These are phyloP conservation scores for Cassiopea andromeda DNA, from an alignment of 30 jellyfish, hydroid and myxozoan genomes.

Conservation along the genomic window DNA sequence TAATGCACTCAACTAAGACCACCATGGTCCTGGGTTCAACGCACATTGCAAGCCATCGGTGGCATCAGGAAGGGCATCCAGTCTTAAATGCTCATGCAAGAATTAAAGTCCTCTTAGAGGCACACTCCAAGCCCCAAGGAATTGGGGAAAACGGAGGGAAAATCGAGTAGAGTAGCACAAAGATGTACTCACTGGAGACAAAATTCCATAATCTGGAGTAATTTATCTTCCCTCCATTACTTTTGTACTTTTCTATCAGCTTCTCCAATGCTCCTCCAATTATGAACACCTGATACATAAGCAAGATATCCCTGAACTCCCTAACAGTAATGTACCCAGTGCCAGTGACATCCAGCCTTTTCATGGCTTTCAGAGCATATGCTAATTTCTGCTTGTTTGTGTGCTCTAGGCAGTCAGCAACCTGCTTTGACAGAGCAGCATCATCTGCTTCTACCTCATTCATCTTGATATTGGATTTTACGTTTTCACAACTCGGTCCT, in stretches of 20 bases:
- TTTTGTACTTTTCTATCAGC: slow-evolving; percentile 26
- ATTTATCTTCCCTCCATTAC: slow-evolving; percentile 33
- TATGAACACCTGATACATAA: slow-evolving; percentile 51
- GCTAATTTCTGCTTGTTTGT: slow-evolving; percentile 49
- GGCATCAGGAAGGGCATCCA: too few species aligned
- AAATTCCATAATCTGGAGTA: slow-evolving; percentile 31
- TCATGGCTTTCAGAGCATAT: slow-evolving; percentile 50
- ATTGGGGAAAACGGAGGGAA: too few species aligned
- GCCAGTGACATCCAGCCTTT: slow-evolving; percentile 22
- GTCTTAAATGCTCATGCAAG: too few species aligned
- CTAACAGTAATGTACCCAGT: slow-evolving; percentile 25
- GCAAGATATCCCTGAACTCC: slow-evolving; percentile 44
- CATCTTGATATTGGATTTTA: too few species aligned
- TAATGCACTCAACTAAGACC: too few species aligned
- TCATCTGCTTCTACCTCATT: not conserved
- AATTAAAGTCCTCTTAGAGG: too few species aligned
- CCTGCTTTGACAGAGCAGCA: slow-evolving; percentile 37
- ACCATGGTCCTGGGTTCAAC: too few species aligned
- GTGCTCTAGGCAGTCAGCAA: slow-evolving; percentile 43
- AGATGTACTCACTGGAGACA: slow-evolving; percentile 18
- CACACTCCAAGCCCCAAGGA: too few species aligned
- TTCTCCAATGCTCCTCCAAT: slow-evolving; percentile 61
- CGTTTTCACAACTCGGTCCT: too few species aligned
- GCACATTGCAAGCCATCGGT: too few species aligned
- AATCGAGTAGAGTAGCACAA: too few species aligned